Evolutionary conservation across 2,797 vertebrate genomes (phyloP).

Genomic region (Luscinia megarhynchos): DNA sequence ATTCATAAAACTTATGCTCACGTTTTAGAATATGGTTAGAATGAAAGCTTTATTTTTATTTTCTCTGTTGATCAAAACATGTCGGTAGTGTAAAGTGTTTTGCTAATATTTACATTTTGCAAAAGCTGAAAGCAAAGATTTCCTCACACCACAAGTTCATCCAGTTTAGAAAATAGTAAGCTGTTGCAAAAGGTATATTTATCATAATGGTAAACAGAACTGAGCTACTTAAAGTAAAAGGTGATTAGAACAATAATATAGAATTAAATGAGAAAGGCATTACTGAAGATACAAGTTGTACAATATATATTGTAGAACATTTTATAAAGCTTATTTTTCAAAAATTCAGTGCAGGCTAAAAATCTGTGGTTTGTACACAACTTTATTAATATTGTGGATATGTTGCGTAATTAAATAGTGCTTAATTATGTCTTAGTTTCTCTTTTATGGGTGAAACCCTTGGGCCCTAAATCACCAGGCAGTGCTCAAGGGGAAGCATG

Average conservation of each 20-base stretch:
- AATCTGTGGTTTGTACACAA: neutral
- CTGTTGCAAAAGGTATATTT: neutral
- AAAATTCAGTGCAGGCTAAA: neutral
- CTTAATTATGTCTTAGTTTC: neutral
- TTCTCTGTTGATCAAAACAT: neutral
- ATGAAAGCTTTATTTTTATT: neutral
- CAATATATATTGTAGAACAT: neutral
- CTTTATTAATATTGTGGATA: neutral
- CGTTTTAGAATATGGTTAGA: neutral
- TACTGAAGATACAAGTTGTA: neutral
- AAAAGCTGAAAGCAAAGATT: neutral
- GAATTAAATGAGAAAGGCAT: neutral
- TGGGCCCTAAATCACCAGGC: neutral
- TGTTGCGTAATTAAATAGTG: neutral
- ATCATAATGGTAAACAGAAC: neutral
- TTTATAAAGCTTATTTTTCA: neutral
- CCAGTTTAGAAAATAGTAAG: neutral
- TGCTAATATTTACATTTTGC: neutral
- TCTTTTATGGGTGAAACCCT: neutral
- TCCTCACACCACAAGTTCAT: neutral
- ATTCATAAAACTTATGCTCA: neutral
- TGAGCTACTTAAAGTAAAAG: neutral
- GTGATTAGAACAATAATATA: neutral
- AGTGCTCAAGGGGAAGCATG: neutral
- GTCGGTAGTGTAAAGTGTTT: neutral